These are phyloP conservation scores for Zophobas morio DNA, from an alignment of 1,140 invertebrate species.

Conservation along the genomic window DNA sequence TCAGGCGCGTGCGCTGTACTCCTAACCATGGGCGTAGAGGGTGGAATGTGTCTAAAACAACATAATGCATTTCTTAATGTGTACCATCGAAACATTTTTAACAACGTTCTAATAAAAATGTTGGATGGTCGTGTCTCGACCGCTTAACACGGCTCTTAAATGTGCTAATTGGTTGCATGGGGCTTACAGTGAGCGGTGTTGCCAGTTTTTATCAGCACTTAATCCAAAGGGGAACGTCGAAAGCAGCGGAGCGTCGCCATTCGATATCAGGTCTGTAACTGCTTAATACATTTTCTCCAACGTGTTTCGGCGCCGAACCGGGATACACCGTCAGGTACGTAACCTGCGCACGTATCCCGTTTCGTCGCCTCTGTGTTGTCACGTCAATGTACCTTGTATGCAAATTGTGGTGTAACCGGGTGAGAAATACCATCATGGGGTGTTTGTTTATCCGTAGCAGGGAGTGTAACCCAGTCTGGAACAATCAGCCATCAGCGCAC, in stretches of 20 bases:
- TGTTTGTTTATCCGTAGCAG: conserved; percentile 56
- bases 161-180: conserved; percentile 61
- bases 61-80: too few relatives aligned
- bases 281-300: conserved; percentile 1
- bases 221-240: conserved; percentile 53
- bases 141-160: conserved; percentile 30
- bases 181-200: conserved; percentile 62
- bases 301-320: not conserved
- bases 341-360: not conserved
- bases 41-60: too few relatives aligned
- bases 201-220: conserved; percentile 60
- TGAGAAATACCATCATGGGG: not conserved
- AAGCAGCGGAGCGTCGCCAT: conserved; percentile 63
- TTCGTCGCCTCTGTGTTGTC: not conserved
- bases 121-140: too few relatives aligned
- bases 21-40: too few relatives aligned
- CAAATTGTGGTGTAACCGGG: not conserved
- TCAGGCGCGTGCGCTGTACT: too few relatives aligned
- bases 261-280: conserved; percentile 66
- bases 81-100: too few relatives aligned
- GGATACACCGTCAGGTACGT: not conserved
- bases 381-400: not conserved
- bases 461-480: conserved; percentile 58
- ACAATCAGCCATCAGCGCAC: conserved; percentile 74
- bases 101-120: too few relatives aligned